phyloP scores from a whole-genome alignment of 2,888 invertebrate species.

The Nemotelus pantherinus region DNA sequence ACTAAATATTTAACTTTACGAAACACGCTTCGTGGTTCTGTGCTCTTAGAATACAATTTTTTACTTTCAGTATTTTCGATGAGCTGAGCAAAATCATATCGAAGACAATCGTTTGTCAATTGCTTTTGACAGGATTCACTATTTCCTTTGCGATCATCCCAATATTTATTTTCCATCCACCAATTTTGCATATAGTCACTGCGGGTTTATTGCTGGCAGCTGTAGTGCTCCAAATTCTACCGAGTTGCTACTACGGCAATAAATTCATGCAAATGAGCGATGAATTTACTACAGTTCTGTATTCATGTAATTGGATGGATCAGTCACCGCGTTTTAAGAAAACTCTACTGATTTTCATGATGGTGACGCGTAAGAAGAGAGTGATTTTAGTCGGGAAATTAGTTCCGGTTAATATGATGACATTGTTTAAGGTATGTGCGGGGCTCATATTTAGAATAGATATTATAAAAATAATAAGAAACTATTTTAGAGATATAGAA shows the following conservation, averaged over 20 bases:
- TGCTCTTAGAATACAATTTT: not conserved
- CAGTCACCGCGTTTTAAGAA: conserved; percentile 34
- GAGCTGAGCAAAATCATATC: not conserved
- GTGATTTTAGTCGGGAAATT: conserved; percentile 33
- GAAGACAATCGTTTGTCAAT: conserved; percentile 30
- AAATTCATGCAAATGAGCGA: conserved; percentile 25
- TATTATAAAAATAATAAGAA: too few relatives aligned
- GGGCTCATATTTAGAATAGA: not conserved
- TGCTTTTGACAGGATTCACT: conserved; percentile 4
- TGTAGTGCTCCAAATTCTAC: conserved; percentile 20
- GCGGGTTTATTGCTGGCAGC: not conserved
- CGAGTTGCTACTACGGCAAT: conserved; percentile 42
- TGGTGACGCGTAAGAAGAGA: not conserved
- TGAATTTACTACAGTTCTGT: conserved; percentile 35
- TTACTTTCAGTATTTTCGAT: conserved; percentile 16
- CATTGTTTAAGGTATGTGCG: conserved; percentile 34
- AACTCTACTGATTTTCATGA: conserved; percentile 36
- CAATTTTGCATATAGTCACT: not conserved
- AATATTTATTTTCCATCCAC: not conserved
- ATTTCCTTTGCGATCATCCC: not conserved
- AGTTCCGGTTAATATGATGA: conserved; percentile 18
- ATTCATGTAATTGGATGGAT: conserved; percentile 40
- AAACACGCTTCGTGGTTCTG: too few relatives aligned
- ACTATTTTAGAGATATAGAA: too few relatives aligned
- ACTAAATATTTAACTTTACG: too few relatives aligned